Evolutionary conservation across 2,888 invertebrate species (phyloP).

Genomic region (Protodeltote pygarga): DNA sequence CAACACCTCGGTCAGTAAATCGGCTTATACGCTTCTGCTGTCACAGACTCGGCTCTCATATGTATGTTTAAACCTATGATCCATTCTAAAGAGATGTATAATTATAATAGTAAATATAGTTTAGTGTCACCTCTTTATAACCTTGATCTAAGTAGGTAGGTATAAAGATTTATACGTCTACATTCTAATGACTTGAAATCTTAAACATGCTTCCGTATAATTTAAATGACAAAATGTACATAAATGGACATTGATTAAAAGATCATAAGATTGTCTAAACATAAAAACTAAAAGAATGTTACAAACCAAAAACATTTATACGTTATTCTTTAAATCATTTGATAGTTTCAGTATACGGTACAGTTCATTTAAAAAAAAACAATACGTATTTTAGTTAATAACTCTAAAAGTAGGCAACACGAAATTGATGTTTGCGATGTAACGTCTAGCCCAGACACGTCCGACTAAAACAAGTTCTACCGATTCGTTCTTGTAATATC

Average conservation of each 20-base stretch:
- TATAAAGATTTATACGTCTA: slow-evolving; percentile 13
- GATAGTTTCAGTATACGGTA: slow-evolving; percentile 19
- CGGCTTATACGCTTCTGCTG: slow-evolving; percentile 25
- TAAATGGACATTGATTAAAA: slow-evolving; percentile 24
- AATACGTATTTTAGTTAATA: slow-evolving; percentile 46
- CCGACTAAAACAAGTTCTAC: slow-evolving; percentile 76
- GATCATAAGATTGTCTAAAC: neutral
- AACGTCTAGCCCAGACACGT: slow-evolving; percentile 75
- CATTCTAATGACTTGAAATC: slow-evolving; percentile 4
- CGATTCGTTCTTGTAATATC: slow-evolving; percentile 86
- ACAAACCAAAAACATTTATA: slow-evolving; percentile 4
- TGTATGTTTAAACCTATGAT: no score
- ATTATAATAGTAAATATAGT: slow-evolving; percentile 2
- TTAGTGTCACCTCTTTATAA: neutral
- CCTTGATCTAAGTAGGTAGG: slow-evolving; percentile 21
- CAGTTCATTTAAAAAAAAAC: slow-evolving; percentile 31
- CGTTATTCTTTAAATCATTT: slow-evolving; percentile 26
- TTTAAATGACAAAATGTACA: slow-evolving; percentile 20
- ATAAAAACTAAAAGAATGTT: slow-evolving; percentile 7
- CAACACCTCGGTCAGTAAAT: slow-evolving; percentile 26
- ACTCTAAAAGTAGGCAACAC: slow-evolving; percentile 60
- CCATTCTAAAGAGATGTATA: no score
- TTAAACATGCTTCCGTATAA: slow-evolving; percentile 3
- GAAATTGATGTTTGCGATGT: slow-evolving; percentile 77
- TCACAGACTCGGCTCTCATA: no score